Evolutionary conservation across 1,140 invertebrate genomes (phyloP), one percentile per base, ranked within the genome.

Genomic region (Conus ventricosus): DNA sequence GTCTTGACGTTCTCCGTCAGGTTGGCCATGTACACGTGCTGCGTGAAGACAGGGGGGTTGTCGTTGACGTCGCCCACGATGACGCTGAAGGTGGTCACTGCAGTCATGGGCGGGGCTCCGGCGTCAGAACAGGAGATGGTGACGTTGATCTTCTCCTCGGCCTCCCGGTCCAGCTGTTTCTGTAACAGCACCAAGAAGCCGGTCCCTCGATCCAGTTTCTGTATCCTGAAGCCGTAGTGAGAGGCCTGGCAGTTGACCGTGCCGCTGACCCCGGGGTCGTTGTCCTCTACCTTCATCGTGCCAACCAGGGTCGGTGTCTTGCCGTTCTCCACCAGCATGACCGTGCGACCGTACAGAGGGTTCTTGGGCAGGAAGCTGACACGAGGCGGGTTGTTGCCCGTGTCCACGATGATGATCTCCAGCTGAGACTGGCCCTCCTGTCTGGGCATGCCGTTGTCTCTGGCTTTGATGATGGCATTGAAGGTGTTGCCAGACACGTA

Each of bases 1-100:
- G 78, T 55, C n/a, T 53, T 57, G 17, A 82, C 86, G 39, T 89
- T 89, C 25, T 91, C 89, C 67, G 90, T 88, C 20, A 92, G 57
- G 81, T 85, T 87, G 17, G 87, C 90, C 6, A 80, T 71, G 87
- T 93, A 93, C 15, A 84, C 89, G 15, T 67, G 84, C 83, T 90
- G 88, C 17, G 75, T 87, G 84, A 93, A 93, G 17, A 88, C 67
- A 5, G 92, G 92, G 0, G 88, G n/a, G 86, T 93, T 92, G 86
- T 93, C 92, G 84, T 93, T 93, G 23, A 91, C 88, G 87, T 94
- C 93, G 23, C 82, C 25, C 13, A 94, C 89, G 54, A 88, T 53
- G 5, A 93, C 91, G 6, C 87, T 78, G 54, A 94, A 90, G 7
- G 84, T 75, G n/a, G 85, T 63, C 11, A 89, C 84, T 0, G 90